Conservation (phyloP, 2,797 vertebrate species). For the Discoglossus pictus region DNA sequence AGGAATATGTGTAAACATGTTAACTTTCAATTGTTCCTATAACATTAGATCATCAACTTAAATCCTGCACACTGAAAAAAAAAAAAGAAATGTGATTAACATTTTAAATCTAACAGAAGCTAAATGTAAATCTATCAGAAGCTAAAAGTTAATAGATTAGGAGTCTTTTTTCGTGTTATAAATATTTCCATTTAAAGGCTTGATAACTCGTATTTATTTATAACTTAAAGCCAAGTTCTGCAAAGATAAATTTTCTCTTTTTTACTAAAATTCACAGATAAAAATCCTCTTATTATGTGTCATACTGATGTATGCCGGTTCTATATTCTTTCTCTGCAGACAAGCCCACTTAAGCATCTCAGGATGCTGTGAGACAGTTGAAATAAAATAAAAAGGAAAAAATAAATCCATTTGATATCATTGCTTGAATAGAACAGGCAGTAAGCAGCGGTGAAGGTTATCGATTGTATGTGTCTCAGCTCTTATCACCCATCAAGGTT, state of each 20-base stretch:
- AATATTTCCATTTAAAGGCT: constrained; percentile 23
- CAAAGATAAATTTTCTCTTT: not conserved
- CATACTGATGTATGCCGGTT: constrained; percentile 25
- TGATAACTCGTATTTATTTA: not conserved
- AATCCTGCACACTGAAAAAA: constrained; percentile 27
- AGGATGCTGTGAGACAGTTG: constrained; percentile 10
- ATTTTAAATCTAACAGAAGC: not conserved
- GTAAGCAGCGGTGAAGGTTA: constrained; percentile 16
- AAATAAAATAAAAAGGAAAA: not conserved
- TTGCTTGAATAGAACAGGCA: constrained; percentile 30
- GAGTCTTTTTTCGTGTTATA: not conserved
- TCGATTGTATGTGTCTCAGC: constrained; percentile 14
- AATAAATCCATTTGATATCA: constrained; percentile 15
- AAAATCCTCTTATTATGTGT: constrained; percentile 13
- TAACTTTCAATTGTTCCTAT: constrained; percentile 21
- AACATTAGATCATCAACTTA: constrained; percentile 30
- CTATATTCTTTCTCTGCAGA: constrained; percentile 39
- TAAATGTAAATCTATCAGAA: not conserved
- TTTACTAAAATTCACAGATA: constrained; percentile 12
- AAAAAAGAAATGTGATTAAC: not conserved
- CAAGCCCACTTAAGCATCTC: constrained; percentile 23
- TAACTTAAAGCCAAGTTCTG: not conserved
- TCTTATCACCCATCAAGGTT: constrained; percentile 12
- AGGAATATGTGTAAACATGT: constrained; percentile 43
- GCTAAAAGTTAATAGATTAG: not conserved